Percentiles rank a stretch among this genome's conserved stretches.
phyloP scores from a whole-genome alignment of 2,797 vertebrate species.

The Lepilemur ruficaudatus region DNA sequence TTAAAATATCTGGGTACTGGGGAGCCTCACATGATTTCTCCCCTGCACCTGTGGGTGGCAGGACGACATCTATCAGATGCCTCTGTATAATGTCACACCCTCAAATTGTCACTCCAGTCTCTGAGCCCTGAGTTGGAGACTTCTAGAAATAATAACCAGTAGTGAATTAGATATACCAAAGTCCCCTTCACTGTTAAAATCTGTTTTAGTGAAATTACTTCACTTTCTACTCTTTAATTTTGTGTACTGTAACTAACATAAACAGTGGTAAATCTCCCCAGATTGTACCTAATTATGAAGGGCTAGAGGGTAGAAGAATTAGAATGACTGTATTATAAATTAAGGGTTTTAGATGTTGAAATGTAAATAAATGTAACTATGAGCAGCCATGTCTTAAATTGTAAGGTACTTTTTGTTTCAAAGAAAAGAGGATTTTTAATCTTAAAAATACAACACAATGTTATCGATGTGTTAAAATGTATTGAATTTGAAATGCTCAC shows the following conservation, averaged over 20 bases:
- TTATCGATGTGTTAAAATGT: neutral
- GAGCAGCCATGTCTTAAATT: neutral
- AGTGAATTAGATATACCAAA: neutral
- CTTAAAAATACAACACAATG: neutral
- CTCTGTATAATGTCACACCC: accelerated
- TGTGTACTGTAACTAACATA: neutral
- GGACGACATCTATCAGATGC: neutral
- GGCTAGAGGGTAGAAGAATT: neutral
- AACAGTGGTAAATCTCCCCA: neutral
- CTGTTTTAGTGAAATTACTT: neutral
- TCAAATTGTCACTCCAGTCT: neutral
- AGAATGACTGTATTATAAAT: neutral
- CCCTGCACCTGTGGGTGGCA: neutral
- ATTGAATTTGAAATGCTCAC: neutral
- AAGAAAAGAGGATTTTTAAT: neutral
- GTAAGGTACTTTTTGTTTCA: neutral
- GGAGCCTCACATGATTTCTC: accelerated
- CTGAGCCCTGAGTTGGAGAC: neutral
- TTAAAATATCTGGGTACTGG: neutral
- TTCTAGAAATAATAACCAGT: neutral
- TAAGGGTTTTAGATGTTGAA: neutral
- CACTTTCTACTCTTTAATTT: neutral
- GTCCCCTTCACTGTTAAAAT: neutral
- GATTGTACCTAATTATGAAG: neutral
- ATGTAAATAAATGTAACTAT: neutral